phyloP scores from a whole-genome alignment of 2,888 invertebrate species.

The Oxytorus armatus region DNA sequence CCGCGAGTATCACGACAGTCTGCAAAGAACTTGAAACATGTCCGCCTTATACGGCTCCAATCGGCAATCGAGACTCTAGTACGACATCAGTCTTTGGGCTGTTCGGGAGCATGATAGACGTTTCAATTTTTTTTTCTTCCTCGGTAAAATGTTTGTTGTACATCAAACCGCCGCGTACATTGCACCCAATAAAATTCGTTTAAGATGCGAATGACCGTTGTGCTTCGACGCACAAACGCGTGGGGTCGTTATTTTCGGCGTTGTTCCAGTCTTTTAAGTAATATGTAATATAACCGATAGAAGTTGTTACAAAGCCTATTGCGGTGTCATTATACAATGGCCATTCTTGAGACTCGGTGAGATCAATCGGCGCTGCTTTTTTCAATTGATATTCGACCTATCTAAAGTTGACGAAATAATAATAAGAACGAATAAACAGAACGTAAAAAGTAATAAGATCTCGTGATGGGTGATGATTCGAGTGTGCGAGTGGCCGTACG shows the following conservation, averaged over 20 bases:
- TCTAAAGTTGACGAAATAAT: conserved; percentile 13
- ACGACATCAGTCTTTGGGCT: conserved; percentile 50
- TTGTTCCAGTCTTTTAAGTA: conserved; percentile 2
- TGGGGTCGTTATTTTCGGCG: conserved; percentile 21
- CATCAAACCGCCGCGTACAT: background rate
- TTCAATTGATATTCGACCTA: background rate
- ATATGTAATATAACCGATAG: background rate
- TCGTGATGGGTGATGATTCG: conserved; percentile 83
- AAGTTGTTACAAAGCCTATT: background rate
- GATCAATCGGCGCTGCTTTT: conserved; percentile 13
- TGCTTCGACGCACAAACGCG: conserved; percentile 6
- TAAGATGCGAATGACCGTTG: conserved; percentile 29
- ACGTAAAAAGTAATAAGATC: conserved; percentile 46
- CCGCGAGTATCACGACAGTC: conserved; percentile 1
- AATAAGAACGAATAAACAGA: background rate
- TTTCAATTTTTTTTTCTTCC: conserved; percentile 18
- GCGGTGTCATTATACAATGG: background rate
- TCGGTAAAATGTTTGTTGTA: conserved; percentile 20
- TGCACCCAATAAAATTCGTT: conserved; percentile 11
- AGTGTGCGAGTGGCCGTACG: conserved; percentile 83
- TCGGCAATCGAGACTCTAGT: conserved; percentile 54
- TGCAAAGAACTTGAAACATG: conserved; percentile 19
- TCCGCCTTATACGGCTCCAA: conserved; percentile 46
- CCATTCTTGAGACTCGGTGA: background rate
- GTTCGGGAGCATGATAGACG: conserved; percentile 48